Conservation (phyloP, 2,113 vertebrate species). For the Tragelaphus scriptus region DNA sequence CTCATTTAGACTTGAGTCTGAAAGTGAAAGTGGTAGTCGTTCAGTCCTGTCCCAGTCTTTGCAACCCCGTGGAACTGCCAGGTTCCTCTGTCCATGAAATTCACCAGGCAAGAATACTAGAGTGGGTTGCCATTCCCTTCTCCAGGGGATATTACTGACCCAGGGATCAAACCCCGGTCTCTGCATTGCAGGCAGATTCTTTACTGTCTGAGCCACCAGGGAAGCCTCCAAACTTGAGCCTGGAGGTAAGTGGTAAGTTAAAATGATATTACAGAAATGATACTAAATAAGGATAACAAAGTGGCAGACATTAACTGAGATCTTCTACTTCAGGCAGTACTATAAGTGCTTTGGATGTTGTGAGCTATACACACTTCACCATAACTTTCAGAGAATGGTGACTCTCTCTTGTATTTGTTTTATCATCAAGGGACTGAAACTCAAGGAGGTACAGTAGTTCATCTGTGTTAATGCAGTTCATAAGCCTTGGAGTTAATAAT, state of each 20-base stretch:
- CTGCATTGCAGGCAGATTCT: not conserved
- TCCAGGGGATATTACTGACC: not conserved
- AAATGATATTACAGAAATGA: not conserved
- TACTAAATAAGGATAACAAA: not conserved
- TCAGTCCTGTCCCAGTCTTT: not conserved
- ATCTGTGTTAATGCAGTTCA: not conserved
- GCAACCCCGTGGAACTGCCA: not conserved
- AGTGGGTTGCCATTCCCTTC: not conserved
- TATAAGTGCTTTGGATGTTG: not conserved
- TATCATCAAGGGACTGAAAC: not conserved
- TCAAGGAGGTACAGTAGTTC: not conserved
- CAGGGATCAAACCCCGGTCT: not conserved
- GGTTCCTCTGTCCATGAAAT: not conserved
- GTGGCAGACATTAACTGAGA: not conserved
- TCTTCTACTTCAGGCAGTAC: not conserved
- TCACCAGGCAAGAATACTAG: not conserved
- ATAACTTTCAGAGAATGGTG: not conserved
- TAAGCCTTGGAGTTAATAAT: too few species aligned
- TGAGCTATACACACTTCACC: not conserved
- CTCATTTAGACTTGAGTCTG: not conserved
- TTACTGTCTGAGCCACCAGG: not conserved
- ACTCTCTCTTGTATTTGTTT: not conserved
- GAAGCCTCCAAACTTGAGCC: not conserved
- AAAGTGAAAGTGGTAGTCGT: not conserved
- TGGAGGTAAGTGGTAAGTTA: not conserved